Conservation (phyloP, 2,113 vertebrate genomes). For the Geococcyx californianus region DNA sequence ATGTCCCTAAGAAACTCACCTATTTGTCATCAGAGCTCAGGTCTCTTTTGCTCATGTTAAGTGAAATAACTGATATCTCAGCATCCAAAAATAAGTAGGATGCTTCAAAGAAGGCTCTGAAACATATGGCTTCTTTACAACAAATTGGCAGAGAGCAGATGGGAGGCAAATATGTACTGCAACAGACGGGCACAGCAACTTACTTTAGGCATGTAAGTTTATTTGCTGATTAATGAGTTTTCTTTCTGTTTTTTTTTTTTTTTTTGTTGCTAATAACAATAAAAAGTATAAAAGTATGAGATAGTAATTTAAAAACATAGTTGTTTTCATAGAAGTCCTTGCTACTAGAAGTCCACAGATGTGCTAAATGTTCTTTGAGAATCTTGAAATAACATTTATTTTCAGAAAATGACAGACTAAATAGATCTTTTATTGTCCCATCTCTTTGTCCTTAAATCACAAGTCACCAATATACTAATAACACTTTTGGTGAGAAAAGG, state of each 20-base stretch:
- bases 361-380: neutral
- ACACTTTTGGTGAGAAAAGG: neutral
- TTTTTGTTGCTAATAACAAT: neutral
- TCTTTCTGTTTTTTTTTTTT: neutral
- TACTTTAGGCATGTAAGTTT: neutral
- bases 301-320: neutral
- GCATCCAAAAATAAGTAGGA: neutral
- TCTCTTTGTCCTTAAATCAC: neutral
- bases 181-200: neutral
- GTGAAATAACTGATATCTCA: neutral
- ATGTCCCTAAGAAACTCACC: no score
- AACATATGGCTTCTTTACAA: neutral
- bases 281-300: neutral
- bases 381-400: neutral
- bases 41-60: neutral
- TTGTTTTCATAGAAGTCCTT: neutral
- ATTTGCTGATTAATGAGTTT: neutral
- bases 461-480: neutral
- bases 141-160: neutral
- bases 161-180: neutral
- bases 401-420: neutral
- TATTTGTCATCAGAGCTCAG: neutral
- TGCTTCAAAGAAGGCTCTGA: neutral
- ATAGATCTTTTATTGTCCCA: neutral
- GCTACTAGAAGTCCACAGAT: neutral